Conservation (phyloP, 2,113 vertebrate genomes). For the Pterophyllum scalare region DNA sequence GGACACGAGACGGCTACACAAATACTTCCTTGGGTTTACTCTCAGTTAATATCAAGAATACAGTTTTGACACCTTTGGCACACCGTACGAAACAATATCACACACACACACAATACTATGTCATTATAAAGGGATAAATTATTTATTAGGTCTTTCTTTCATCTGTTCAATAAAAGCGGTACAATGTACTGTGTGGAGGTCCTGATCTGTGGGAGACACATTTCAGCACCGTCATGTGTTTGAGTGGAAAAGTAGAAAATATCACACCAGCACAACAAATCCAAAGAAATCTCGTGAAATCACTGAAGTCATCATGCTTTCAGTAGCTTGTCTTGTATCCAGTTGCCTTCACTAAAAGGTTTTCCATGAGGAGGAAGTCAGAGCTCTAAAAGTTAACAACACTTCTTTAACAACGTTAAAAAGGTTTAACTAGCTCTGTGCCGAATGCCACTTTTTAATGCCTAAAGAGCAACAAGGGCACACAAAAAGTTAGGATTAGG, state of each 20-base stretch:
- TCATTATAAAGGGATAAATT: constrained; percentile 69
- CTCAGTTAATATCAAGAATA: constrained; percentile 57
- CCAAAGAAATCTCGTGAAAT: not conserved
- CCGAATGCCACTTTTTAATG: constrained; percentile 32
- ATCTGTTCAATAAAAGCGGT: constrained; percentile 52
- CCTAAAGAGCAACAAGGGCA: constrained; percentile 51
- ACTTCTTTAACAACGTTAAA: constrained; percentile 19
- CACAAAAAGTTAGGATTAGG: constrained; percentile 25
- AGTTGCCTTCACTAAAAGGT: not conserved
- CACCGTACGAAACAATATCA: constrained; percentile 60
- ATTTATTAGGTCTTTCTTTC: constrained; percentile 66
- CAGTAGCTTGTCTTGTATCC: constrained; percentile 4
- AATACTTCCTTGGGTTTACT: not conserved
- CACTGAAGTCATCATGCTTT: not conserved
- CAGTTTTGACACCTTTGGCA: constrained; percentile 42
- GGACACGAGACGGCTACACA: constrained; percentile 15
- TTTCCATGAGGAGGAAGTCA: constrained; percentile 35
- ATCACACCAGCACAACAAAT: constrained; percentile 34
- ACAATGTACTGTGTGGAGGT: constrained; percentile 21
- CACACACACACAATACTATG: constrained; percentile 47
- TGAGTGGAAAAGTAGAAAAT: constrained; percentile 57
- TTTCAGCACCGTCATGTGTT: constrained; percentile 45
- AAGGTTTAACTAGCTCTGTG: constrained; percentile 40
- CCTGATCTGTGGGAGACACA: constrained; percentile 21
- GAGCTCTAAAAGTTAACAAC: constrained; percentile 33